Conservation (phyloP, 2,797 vertebrate species). For the Gallinago solitaria region DNA sequence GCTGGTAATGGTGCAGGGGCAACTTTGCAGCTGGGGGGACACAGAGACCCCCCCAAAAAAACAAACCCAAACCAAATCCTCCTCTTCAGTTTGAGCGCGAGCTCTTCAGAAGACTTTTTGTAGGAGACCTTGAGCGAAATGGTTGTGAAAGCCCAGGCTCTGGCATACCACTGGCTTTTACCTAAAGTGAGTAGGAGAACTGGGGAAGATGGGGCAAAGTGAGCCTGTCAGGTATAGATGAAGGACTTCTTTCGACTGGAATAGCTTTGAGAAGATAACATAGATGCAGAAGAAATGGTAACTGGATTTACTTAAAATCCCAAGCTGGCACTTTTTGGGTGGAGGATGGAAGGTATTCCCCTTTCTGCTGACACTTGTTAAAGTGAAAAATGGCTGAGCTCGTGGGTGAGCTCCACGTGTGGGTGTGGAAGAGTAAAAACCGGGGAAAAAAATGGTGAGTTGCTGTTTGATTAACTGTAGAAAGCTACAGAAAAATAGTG, state of each 20-base stretch:
- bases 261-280: not conserved
- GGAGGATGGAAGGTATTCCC: not conserved
- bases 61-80: not conserved
- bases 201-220: not conserved
- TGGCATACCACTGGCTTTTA: not conserved
- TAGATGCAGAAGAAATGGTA: not conserved
- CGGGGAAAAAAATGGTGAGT: fast-evolving
- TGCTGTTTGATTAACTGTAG: not conserved
- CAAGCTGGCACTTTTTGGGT: not conserved
- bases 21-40: not conserved
- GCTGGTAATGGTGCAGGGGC: not conserved
- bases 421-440: not conserved
- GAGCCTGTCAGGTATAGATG: not conserved
- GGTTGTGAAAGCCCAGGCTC: not conserved
- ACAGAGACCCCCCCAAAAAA: not conserved
- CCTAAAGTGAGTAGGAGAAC: not conserved
- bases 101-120: not conserved
- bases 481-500: not conserved
- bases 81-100: not conserved
- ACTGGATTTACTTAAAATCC: not conserved
- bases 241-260: not conserved
- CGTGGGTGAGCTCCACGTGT: not conserved
- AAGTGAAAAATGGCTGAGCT: not conserved
- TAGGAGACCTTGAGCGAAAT: not conserved
- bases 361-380: not conserved